Evolutionary conservation across 2,888 invertebrate genomes (phyloP).

Genomic region (Lasioglossum malachurum): DNA sequence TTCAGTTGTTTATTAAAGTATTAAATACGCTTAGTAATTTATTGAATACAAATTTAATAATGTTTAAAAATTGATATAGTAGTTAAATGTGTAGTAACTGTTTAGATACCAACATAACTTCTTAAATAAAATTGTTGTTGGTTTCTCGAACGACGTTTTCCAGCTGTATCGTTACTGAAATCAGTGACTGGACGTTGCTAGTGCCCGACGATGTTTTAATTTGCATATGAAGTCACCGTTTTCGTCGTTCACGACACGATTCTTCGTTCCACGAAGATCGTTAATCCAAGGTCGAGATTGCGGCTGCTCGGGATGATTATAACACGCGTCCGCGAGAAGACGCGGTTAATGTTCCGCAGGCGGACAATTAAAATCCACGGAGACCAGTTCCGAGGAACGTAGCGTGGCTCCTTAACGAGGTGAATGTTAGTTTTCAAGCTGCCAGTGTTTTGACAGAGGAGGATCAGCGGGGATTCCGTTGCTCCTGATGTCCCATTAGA

Average conservation of each 20-base stretch:
- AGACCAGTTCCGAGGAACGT: conserved; percentile 47
- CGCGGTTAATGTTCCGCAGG: conserved; percentile 28
- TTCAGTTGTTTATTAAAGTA: no score
- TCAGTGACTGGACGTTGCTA: background rate
- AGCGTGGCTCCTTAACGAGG: conserved; percentile 56
- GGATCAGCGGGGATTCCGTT: background rate
- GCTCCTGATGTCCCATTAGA: background rate
- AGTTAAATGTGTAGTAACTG: no score
- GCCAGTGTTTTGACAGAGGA: background rate
- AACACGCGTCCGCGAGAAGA: conserved; percentile 21
- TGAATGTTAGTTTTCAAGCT: conserved; percentile 34
- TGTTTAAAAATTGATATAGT: no score
- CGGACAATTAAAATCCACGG: conserved; percentile 66
- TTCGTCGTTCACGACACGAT: background rate
- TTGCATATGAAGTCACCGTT: background rate
- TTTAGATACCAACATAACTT: no score
- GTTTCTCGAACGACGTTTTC: background rate
- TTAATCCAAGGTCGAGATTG: conserved; percentile 42
- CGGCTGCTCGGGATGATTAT: conserved; percentile 23
- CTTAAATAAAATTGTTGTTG: background rate
- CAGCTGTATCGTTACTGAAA: background rate
- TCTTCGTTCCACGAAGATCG: conserved; percentile 13
- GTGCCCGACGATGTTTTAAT: background rate
- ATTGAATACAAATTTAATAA: no score
- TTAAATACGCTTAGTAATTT: no score